Conservation (phyloP, 2,888 invertebrate species). For the Temnothorax ravouxi region DNA sequence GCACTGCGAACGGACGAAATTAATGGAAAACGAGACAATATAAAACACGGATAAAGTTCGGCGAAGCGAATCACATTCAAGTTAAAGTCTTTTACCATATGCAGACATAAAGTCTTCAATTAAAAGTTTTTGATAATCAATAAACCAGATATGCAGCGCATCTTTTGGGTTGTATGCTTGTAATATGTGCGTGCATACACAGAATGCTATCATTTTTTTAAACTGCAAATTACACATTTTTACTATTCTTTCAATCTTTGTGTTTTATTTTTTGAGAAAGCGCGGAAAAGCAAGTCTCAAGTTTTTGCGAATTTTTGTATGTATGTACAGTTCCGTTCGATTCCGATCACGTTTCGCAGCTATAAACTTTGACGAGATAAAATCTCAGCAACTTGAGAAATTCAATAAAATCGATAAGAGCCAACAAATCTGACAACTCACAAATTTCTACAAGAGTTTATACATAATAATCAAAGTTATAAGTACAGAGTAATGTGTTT, state of each 20-base stretch:
- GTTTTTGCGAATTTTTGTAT: slow-evolving; percentile 8
- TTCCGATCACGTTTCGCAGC: slow-evolving; percentile 8
- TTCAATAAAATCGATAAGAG: background rate
- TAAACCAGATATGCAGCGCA: slow-evolving; percentile 66
- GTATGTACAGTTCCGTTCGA: background rate
- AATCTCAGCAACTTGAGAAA: background rate
- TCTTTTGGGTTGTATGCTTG: slow-evolving; percentile 17
- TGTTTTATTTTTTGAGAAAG: background rate
- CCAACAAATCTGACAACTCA: background rate
- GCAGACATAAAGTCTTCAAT: no score
- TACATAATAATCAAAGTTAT: background rate
- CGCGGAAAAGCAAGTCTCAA: background rate
- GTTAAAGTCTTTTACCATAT: slow-evolving; percentile 57
- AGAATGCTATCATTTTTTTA: background rate
- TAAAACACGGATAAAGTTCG: background rate
- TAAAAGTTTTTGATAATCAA: slow-evolving; percentile 64
- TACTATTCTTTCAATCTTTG: background rate
- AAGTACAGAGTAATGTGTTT: background rate
- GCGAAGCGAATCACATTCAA: slow-evolving; percentile 36
- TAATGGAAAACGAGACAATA: slow-evolving; percentile 26
- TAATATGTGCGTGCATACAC: background rate
- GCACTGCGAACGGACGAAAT: background rate
- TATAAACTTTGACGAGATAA: background rate
- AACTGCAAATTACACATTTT: background rate
- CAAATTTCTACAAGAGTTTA: background rate